These are phyloP conservation scores for Cyanistes caeruleus DNA, from an alignment of 2,113 vertebrate genomes.

Conservation along the genomic window DNA sequence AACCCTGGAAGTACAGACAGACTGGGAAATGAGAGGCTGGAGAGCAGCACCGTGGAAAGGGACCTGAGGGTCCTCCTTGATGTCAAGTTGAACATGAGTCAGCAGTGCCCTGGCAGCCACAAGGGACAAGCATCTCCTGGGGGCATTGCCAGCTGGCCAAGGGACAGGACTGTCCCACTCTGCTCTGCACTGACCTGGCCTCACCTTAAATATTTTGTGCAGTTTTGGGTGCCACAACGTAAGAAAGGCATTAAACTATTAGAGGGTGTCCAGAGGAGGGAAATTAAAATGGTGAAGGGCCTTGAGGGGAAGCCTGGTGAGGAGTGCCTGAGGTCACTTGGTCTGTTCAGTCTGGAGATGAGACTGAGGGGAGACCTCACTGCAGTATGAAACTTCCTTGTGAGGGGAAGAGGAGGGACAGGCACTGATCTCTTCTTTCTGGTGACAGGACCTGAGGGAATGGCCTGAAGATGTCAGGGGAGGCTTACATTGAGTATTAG, in stretches of 20 bases:
- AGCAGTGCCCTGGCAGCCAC: not conserved
- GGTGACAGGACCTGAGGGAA: not conserved
- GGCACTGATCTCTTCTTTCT: not conserved
- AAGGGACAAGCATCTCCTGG: not conserved
- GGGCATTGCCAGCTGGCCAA: fast-evolving
- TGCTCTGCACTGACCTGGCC: fast-evolving
- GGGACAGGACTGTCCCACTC: fast-evolving
- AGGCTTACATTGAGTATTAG: not conserved
- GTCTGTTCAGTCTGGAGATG: not conserved
- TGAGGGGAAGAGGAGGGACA: not conserved
- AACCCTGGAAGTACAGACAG: not conserved
- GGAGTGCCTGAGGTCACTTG: not conserved
- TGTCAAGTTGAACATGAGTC: fast-evolving
- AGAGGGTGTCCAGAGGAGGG: not conserved
- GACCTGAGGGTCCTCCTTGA: fast-evolving
- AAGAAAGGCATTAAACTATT: not conserved
- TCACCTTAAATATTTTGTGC: not conserved
- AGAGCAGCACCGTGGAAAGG: fast-evolving
- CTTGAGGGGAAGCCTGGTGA: not conserved
- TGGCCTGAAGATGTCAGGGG: not conserved
- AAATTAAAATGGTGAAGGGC: not conserved
- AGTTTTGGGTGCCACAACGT: not conserved
- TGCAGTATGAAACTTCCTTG: fast-evolving
- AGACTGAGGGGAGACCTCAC: not conserved
- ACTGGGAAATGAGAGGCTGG: not conserved